Percentiles rank a stretch among this genome's conserved stretches.
phyloP scores from a whole-genome alignment of 92 coral and sea anemone genomes.

The Actinostola sp. region DNA sequence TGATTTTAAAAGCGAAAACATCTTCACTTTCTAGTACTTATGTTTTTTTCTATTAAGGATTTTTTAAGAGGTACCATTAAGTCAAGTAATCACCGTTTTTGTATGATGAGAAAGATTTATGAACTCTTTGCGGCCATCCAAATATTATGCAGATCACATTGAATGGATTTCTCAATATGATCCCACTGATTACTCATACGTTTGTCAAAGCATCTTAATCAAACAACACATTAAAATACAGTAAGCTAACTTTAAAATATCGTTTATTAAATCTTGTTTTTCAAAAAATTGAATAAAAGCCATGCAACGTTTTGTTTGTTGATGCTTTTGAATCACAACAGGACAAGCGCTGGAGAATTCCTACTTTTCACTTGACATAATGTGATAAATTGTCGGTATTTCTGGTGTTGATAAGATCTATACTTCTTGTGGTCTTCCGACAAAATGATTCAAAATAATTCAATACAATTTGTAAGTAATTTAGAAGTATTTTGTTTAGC shows the following conservation, averaged over 20 bases:
- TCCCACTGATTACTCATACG: slow-evolving; percentile 8
- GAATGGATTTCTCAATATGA: slow-evolving; percentile 14
- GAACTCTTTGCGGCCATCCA: slow-evolving; percentile 27
- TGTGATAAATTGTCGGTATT: slow-evolving; percentile 32
- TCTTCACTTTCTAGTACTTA: slow-evolving; percentile 1
- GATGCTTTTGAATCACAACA: background rate
- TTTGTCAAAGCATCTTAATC: background rate
- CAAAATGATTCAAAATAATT: slow-evolving; percentile 31
- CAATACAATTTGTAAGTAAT: slow-evolving; percentile 38
- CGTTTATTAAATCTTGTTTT: background rate
- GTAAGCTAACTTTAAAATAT: background rate
- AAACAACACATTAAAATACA: background rate
- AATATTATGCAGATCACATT: slow-evolving; percentile 6
- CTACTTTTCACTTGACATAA: slow-evolving; percentile 6
- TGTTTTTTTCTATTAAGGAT: background rate
- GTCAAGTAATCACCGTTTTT: background rate
- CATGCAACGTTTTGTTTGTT: background rate
- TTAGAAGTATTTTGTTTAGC: slow-evolving; percentile 23
- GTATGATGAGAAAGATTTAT: slow-evolving; percentile 38
- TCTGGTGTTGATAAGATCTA: slow-evolving; percentile 27
- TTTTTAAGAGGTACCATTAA: slow-evolving; percentile 1
- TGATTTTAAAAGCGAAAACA: slow-evolving; percentile 8
- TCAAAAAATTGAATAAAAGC: background rate
- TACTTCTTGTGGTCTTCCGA: slow-evolving; percentile 25
- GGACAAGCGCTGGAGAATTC: background rate